Percentiles rank a stretch among this genome's conserved stretches.
Evolutionary conservation across 2,113 vertebrate species (phyloP).

Genomic region (Pipra filicauda): DNA sequence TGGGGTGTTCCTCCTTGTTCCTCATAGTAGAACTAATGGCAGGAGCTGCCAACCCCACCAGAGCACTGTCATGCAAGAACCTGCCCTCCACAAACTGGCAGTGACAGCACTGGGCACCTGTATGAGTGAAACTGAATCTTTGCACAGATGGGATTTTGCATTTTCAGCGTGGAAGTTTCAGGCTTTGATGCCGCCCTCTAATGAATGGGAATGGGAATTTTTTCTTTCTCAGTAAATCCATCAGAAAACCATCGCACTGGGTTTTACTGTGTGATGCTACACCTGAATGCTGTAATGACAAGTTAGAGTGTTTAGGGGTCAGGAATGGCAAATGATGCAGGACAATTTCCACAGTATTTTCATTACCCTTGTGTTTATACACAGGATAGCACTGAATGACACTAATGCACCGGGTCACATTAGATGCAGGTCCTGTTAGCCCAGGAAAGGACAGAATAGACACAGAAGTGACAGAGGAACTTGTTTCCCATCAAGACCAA

Average conservation of each 20-base stretch:
- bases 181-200: neutral
- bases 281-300: neutral
- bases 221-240: neutral
- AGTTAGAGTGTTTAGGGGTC: neutral
- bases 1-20: neutral
- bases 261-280: neutral
- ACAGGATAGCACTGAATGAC: neutral
- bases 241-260: neutral
- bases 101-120: rapidly evolving
- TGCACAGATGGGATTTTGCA: neutral
- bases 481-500: neutral
- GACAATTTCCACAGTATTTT: neutral
- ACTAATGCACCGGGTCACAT: neutral
- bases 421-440: neutral
- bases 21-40: neutral
- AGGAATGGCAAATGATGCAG: neutral
- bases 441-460: neutral
- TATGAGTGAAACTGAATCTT: neutral
- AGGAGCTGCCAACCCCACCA: neutral
- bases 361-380: neutral
- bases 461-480: neutral
- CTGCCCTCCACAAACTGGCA: neutral
- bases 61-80: neutral
- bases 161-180: neutral
- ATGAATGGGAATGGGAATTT: neutral